These are phyloP conservation scores for Sarcophaga subvicina DNA, from an alignment of 2,888 invertebrate genomes.

Conservation along the genomic window DNA sequence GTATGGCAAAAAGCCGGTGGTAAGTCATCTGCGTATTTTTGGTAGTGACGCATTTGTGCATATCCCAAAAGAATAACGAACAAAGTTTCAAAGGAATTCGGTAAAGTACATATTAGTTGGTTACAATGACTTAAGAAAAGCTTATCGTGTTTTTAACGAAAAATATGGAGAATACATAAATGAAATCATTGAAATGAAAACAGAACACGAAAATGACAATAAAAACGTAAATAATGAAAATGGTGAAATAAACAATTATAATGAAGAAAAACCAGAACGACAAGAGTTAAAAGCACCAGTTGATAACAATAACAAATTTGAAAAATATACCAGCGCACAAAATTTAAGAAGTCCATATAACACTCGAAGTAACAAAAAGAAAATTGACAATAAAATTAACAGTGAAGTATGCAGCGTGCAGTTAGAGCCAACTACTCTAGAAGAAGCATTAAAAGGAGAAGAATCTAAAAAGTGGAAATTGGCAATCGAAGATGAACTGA, in stretches of 20 bases:
- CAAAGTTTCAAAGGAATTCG: constrained; percentile 2
- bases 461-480: too few relatives aligned
- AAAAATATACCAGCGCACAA: neutral
- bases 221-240: too few relatives aligned
- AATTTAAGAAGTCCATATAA: constrained; percentile 37
- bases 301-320: neutral
- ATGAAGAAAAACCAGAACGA: neutral
- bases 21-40: constrained; percentile 45
- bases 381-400: neutral
- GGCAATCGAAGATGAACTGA: too few relatives aligned
- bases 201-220: too few relatives aligned
- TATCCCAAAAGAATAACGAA: constrained; percentile 39
- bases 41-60: constrained; percentile 25
- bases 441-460: too few relatives aligned
- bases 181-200: neutral
- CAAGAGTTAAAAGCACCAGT: neutral
- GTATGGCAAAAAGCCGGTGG: constrained; percentile 32
- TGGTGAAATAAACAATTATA: neutral
- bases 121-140: neutral
- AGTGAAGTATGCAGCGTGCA: constrained; percentile 34
- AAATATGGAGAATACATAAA: neutral
- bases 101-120: neutral
- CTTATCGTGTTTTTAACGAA: constrained; percentile 22
- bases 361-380: constrained; percentile 12
- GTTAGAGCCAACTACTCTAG: constrained; percentile 14